A percentile compares a stretch with the other conserved stretches of the same genome.
Conservation (phyloP, 2,888 invertebrate genomes). For the Acholoe squamosa region DNA sequence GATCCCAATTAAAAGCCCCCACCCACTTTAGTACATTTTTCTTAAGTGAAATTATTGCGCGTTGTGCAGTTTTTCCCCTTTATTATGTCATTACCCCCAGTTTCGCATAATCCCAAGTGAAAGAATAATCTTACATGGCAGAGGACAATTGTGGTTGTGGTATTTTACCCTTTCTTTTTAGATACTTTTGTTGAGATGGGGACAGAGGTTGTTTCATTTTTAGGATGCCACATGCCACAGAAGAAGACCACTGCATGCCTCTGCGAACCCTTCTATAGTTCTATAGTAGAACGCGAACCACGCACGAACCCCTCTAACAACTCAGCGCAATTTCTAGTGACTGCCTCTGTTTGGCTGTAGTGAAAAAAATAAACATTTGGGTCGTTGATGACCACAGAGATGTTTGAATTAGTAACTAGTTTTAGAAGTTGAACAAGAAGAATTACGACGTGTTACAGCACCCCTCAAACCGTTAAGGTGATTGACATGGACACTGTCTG, state of each 20-base stretch:
- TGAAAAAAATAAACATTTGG: not conserved
- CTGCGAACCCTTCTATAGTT: not conserved
- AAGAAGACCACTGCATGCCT: conserved; percentile 25
- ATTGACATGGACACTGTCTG: conserved; percentile 32
- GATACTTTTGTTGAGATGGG: conserved; percentile 2
- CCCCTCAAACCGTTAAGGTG: conserved; percentile 44
- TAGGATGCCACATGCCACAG: conserved; percentile 38
- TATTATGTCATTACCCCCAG: not conserved
- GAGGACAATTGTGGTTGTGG: conserved; percentile 18
- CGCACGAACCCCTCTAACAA: not conserved
- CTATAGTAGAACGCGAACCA: conserved; percentile 7
- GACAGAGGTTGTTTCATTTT: conserved; percentile 20
- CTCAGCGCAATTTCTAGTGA: not conserved
- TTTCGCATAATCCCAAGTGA: not conserved
- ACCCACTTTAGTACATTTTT: not conserved
- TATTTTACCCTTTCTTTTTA: not conserved
- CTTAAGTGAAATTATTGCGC: not conserved
- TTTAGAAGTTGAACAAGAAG: conserved; percentile 1
- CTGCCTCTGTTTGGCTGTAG: conserved; percentile 11
- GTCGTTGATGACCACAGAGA: not conserved
- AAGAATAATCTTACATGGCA: not conserved
- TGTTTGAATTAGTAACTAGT: not conserved
- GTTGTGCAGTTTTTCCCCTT: conserved; percentile 5
- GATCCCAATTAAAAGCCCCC: not conserved
- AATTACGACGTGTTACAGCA: not conserved